Evolutionary conservation across 2,113 vertebrate genomes (phyloP), one percentile per base, ranked within the genome.

Genomic region (Sander vitreus): DNA sequence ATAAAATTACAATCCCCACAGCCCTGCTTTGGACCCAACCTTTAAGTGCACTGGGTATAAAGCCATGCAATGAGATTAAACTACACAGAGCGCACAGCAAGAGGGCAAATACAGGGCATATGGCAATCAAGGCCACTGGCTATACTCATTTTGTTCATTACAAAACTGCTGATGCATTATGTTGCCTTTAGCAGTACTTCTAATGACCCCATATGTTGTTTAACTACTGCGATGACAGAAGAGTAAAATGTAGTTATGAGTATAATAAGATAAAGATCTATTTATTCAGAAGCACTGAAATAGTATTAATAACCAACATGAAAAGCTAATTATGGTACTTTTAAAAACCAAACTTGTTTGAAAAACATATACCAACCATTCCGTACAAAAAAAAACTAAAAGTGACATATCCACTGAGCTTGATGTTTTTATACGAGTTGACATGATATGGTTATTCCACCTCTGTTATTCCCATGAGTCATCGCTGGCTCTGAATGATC

Each of bases 91-190:
- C 70, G 72, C 70, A 60, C 50, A 55, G 68, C 53, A 25, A 39
- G 51, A 73, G 47, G 47, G 69, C 43, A 66, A 47, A 84, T 43
- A 63, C 69, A 54, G 68, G 73, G 65, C 90, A 91, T 88, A 86
- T 88, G 90, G 87, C 73, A 82, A 80, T 71, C 15, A 65, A 75
- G 65, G 78, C 88, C 79, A 78, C n/a, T 63, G 80, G 85, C 72
- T 77, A 78, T 36, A 69, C 62, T 69, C 65, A 84, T 71, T 47
- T 53, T 71, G 65, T 76, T 83, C 39, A 88, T 90, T 88, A 83
- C 21, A 58, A 88, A 86, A 85, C 53, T 75, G 66, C 76, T 86
- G 81, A 80, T 83, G 90, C 83, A 72, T 45, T 47, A 45, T 51
- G 58, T 72, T 66, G 72, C 90, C 81, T 80, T 72, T 7, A 58